Base-by-base conservation (phyloP, 2,113 vertebrate genomes). In the Rhea americana region DNA sequence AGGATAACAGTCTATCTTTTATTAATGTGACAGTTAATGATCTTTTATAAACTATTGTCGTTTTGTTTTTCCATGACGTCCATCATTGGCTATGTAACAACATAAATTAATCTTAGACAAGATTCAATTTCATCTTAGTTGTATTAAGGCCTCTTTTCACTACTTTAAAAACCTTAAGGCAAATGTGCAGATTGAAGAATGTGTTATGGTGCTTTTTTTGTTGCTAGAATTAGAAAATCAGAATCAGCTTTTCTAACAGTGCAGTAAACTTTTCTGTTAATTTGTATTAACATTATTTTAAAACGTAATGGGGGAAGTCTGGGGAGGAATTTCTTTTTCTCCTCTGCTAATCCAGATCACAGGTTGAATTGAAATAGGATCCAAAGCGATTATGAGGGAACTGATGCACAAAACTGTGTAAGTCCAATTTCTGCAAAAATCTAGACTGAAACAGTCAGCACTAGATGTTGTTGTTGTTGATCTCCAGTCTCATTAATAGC, bases 401-500 rank as follows among this genome's bases (percentile, higher is more conserved):
- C 0, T 0, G 72, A 26, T 13, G 39, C 9, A 17, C 22, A 16
- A 20, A 20, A 16, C 19, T 4, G 9, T 20, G 4, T 18, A 66
- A n/a, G 7, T 24, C n/a, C 79, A 10, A 13, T 78, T 88, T 88
- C 7, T 24, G 58, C n/a, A 56, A 66, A 28, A 75, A 83, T 48
- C 4, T 41, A 25, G 13, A 56, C 16, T 28, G 56, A 75, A 82
- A 10, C 32, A 87, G 32, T 26, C n/a, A 17, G 1, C 5, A 1
- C 24, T 55, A 58, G 24, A 6, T 79, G 25, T 6, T 61, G 17
- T 13, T 90, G 32, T 6, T 70, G n/a, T 37, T 88, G 59, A 50
- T n/a, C 25, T 82, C 71, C 47, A 26, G 2, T 76, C 63, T 70
- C 28, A n/a, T 58, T 82, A 37, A n/a, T 2, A 56, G 30, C 8